Conservation (phyloP, 64 coral and sea anemone genomes). For the Porites australiensis region DNA sequence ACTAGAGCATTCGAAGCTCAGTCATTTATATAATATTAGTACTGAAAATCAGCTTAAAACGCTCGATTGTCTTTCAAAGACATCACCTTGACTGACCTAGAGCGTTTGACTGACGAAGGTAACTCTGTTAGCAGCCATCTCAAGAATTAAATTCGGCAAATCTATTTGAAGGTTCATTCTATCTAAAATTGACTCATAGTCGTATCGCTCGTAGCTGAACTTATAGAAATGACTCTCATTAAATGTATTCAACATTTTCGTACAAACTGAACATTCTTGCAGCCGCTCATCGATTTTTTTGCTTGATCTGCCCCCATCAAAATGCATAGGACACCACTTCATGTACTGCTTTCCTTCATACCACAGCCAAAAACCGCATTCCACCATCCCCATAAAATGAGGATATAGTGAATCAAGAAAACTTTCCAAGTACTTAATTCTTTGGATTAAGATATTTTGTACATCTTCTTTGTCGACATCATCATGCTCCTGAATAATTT, state of each 20-base stretch:
- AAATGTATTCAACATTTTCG: not conserved
- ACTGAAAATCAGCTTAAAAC: too few species aligned
- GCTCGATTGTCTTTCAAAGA: too few species aligned
- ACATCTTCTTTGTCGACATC: not conserved
- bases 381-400: not conserved
- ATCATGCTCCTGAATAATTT: not conserved
- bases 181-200: too few species aligned
- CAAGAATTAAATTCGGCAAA: too few species aligned
- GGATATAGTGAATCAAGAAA: constrained; percentile 20
- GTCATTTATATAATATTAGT: too few species aligned
- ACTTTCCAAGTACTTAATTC: not conserved
- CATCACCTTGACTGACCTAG: too few species aligned
- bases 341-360: not conserved
- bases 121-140: too few species aligned
- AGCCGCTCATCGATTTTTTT: not conserved
- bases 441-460: not conserved
- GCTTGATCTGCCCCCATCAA: not conserved
- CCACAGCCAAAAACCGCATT: not conserved
- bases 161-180: too few species aligned
- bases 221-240: not conserved
- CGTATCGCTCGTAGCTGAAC: too few species aligned
- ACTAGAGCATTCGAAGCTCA: too few species aligned
- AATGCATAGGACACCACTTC: not conserved
- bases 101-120: too few species aligned
- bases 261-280: not conserved